These are phyloP conservation scores for Agrochola litura DNA, from an alignment of 2,888 invertebrate species.

Conservation along the genomic window DNA sequence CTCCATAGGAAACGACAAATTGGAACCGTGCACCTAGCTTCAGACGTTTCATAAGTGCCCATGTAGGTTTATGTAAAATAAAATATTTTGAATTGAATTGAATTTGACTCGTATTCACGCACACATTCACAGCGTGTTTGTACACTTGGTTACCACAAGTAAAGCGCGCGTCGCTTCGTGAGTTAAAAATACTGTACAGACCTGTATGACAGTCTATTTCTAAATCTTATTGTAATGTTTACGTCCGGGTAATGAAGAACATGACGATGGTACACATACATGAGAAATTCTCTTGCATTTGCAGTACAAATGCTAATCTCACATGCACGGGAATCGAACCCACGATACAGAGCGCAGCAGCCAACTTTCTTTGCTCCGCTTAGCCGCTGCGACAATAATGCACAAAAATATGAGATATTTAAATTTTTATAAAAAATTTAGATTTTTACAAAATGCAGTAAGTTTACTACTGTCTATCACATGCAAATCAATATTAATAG, in stretches of 20 bases:
- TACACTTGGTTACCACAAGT: too few species aligned
- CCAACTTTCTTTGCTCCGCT: not conserved
- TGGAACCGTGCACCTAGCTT: too few species aligned
- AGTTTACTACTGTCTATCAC: not conserved
- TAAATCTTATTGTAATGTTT: not conserved
- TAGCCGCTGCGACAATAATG: not conserved
- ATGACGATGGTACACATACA: not conserved
- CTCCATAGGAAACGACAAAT: too few species aligned
- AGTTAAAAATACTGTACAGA: too few species aligned
- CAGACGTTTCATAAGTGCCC: too few species aligned
- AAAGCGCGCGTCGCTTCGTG: too few species aligned
- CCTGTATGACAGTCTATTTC: not conserved
- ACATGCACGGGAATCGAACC: not conserved
- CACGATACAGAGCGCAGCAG: not conserved
- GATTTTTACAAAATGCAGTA: not conserved
- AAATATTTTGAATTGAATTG: too few species aligned
- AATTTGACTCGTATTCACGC: too few species aligned
- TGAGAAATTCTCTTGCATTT: not conserved
- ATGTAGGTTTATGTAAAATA: too few species aligned
- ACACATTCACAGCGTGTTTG: too few species aligned
- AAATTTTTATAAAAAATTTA: too few species aligned
- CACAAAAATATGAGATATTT: too few species aligned
- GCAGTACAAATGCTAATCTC: not conserved
- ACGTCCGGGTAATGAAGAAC: not conserved
- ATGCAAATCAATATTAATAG: slow-evolving; percentile 12